Evolutionary conservation across 2,113 vertebrate genomes (phyloP).

Genomic region (Erinaceus europaeus): DNA sequence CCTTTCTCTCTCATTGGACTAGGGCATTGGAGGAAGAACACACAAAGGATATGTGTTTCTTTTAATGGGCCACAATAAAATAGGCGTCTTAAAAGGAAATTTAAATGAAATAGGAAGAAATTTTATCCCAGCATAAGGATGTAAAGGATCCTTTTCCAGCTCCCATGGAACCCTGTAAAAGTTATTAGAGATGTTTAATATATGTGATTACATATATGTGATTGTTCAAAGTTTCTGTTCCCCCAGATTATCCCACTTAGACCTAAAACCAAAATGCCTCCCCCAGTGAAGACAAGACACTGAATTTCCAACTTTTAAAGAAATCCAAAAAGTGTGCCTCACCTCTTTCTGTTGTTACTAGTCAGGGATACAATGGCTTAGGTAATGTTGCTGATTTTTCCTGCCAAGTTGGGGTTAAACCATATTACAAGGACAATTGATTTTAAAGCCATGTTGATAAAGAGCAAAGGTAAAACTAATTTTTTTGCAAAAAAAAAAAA

Average conservation of each 20-base stretch:
- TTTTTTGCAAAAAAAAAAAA: conserved; percentile 14
- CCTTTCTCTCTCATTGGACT: background rate
- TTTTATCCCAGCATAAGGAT: background rate
- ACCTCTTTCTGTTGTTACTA: background rate
- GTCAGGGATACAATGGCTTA: background rate
- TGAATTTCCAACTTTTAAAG: background rate
- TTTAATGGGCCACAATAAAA: conserved; percentile 23
- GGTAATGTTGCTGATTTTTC: background rate
- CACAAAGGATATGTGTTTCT: conserved; percentile 17
- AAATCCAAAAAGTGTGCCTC: background rate
- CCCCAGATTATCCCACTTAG: background rate
- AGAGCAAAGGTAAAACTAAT: background rate
- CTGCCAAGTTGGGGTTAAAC: background rate
- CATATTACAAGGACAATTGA: background rate
- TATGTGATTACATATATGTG: background rate
- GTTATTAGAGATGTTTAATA: too few species aligned
- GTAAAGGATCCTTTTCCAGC: background rate
- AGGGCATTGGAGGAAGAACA: background rate
- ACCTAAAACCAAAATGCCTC: background rate
- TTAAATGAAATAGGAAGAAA: conserved; percentile 26
- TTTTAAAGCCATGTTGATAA: conserved; percentile 8
- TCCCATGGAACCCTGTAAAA: background rate
- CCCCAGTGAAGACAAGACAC: background rate
- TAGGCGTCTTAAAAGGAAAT: conserved; percentile 34
- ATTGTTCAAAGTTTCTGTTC: conserved; percentile 26